Evolutionary conservation across 2,888 invertebrate species (phyloP).

Genomic region (Heliconius charithonia): DNA sequence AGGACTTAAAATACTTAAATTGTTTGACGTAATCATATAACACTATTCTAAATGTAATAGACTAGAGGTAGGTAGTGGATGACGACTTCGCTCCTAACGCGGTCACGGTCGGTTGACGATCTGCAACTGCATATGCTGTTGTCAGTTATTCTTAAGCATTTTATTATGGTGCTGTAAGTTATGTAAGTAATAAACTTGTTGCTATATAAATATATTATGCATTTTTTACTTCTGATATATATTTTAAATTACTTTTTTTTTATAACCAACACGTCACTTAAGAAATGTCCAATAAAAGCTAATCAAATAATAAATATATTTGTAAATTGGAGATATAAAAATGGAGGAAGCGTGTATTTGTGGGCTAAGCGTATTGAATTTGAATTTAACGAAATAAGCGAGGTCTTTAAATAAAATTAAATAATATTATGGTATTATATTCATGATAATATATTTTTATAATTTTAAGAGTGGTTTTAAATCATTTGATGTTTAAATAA

Average conservation of each 20-base stretch:
- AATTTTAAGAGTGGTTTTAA: not conserved
- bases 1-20: not conserved
- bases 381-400: not conserved
- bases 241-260: not conserved
- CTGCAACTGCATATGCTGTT: constrained; percentile 36
- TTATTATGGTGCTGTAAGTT: constrained; percentile 2
- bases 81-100: constrained; percentile 55
- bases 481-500: constrained; percentile 14
- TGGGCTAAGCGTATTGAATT: not conserved
- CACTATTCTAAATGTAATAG: constrained; percentile 6
- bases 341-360: not conserved
- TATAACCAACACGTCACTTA: no score
- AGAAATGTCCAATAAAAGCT: no score
- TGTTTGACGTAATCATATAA: not conserved
- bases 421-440: not conserved
- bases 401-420: not conserved
- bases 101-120: constrained; percentile 67
- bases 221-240: not conserved
- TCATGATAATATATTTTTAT: not conserved
- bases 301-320: no score
- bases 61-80: constrained; percentile 3
- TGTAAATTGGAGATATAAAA: not conserved
- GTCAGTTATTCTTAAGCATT: constrained; percentile 6
- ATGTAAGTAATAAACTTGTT: not conserved
- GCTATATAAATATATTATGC: not conserved